These are phyloP conservation scores for Cisticola juncidis DNA, from an alignment of 2,113 vertebrate species.

Conservation along the genomic window DNA sequence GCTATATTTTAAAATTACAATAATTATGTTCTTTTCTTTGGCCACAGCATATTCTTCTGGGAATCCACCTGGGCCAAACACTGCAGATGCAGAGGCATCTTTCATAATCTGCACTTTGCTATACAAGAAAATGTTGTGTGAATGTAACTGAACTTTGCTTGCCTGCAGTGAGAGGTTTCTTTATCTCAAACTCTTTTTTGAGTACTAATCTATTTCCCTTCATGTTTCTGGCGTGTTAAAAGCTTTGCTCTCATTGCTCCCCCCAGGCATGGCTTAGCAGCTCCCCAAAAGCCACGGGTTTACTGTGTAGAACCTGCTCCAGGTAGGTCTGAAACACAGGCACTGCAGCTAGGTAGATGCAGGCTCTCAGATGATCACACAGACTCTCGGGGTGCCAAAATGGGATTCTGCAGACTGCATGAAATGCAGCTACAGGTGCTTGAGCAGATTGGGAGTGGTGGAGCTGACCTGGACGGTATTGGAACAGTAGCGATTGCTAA, in stretches of 20 bases:
- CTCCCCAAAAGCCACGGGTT: conserved; percentile 44
- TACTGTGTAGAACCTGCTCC: conserved; percentile 56
- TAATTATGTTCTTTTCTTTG: conserved; percentile 24
- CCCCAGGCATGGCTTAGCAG: conserved; percentile 29
- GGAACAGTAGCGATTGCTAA: not conserved
- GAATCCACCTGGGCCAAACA: not conserved
- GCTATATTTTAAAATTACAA: not conserved
- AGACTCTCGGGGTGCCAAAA: not conserved
- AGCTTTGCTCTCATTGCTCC: conserved; percentile 38
- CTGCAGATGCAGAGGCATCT: conserved; percentile 40
- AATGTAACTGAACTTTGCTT: conserved; percentile 13
- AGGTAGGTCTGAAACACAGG: conserved; percentile 44
- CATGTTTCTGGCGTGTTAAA: conserved; percentile 18
- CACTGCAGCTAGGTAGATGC: conserved; percentile 2
- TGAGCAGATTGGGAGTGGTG: not conserved
- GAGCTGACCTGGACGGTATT: not conserved
- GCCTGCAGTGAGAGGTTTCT: conserved; percentile 25
- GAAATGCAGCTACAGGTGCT: not conserved
- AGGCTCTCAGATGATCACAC: not conserved
- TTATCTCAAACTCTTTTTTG: not conserved
- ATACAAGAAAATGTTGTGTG: not conserved
- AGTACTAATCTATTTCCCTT: conserved; percentile 44
- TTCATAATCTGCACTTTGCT: not conserved
- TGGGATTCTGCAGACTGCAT: not conserved
- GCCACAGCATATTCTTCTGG: not conserved